Conservation (phyloP, 2,797 vertebrate species). For the Pempheris klunzingeri region DNA sequence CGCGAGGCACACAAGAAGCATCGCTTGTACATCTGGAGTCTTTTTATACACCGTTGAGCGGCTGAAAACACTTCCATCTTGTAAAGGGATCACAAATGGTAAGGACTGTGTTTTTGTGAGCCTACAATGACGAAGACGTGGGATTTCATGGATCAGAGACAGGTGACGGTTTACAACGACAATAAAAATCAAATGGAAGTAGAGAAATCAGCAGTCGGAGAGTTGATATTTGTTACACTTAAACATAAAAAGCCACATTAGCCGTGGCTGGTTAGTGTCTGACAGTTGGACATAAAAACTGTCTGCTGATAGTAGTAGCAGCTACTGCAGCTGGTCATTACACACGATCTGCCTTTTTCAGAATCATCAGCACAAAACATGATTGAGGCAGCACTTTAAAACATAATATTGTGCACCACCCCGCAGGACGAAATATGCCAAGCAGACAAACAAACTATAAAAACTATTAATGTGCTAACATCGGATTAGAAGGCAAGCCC, state of each 20-base stretch:
- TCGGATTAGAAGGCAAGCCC: neutral
- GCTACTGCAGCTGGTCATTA: conserved; percentile 33
- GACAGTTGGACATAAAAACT: conserved; percentile 41
- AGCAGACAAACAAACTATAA: neutral
- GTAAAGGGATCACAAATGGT: conserved; percentile 30
- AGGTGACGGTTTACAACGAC: conserved; percentile 55
- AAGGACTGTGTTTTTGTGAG: conserved; percentile 22
- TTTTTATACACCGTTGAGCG: neutral
- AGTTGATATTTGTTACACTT: neutral
- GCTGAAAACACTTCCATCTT: conserved; percentile 27
- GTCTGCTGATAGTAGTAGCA: conserved; percentile 6
- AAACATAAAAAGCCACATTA: conserved; percentile 35
- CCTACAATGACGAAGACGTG: conserved; percentile 2
- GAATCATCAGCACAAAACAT: conserved; percentile 23
- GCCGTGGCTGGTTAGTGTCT: conserved; percentile 17
- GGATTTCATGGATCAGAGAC: conserved; percentile 48
- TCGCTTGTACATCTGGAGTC: conserved; percentile 26
- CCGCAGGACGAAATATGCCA: neutral
- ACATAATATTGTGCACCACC: neutral
- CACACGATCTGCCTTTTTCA: neutral
- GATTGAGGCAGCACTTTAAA: neutral
- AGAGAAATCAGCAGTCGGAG: conserved; percentile 2
- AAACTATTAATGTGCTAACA: neutral
- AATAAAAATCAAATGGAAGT: conserved; percentile 4
- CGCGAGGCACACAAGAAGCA: conserved; percentile 21